Conservation (phyloP, 2,113 vertebrate species). For the Synchiropus splendidus region DNA sequence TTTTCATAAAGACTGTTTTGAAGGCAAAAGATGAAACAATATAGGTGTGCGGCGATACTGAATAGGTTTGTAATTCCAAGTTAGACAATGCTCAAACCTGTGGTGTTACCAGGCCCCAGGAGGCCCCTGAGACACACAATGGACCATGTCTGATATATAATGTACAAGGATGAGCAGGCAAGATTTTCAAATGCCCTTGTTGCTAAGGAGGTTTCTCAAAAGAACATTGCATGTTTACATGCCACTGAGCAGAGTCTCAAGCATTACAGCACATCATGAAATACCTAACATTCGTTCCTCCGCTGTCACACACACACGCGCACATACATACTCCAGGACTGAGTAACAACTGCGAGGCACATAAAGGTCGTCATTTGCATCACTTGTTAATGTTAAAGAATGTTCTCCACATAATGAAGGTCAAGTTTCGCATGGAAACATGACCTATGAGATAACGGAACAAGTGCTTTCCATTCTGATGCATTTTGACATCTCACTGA, state of each 20-base stretch:
- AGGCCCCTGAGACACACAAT: too few species aligned
- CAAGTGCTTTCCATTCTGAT: constrained; percentile 34
- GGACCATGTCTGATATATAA: too few species aligned
- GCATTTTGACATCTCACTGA: constrained; percentile 32
- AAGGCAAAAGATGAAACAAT: too few species aligned
- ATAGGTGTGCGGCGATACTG: too few species aligned
- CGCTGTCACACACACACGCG: constrained; percentile 2
- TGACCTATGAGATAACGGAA: constrained; percentile 31
- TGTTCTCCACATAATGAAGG: constrained; percentile 43
- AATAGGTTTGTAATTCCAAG: too few species aligned
- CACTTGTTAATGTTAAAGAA: constrained; percentile 41
- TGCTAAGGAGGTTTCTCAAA: constrained; percentile 14
- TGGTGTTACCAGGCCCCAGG: too few species aligned
- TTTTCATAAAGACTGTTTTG: too few species aligned
- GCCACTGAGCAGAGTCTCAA: constrained; percentile 24
- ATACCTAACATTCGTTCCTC: constrained; percentile 20
- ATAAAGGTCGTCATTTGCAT: constrained; percentile 54
- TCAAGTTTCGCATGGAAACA: constrained; percentile 40
- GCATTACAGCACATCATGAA: constrained; percentile 27
- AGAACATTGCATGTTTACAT: constrained; percentile 19
- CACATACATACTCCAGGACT: constrained; percentile 9
- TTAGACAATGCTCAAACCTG: too few species aligned
- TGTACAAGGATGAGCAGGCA: constrained; percentile 5
- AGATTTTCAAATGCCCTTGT: constrained; percentile 23
- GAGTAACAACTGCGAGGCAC: constrained; percentile 35